Evolutionary conservation across 2,888 invertebrate genomes (phyloP).

Genomic region (Polia nebulosa): DNA sequence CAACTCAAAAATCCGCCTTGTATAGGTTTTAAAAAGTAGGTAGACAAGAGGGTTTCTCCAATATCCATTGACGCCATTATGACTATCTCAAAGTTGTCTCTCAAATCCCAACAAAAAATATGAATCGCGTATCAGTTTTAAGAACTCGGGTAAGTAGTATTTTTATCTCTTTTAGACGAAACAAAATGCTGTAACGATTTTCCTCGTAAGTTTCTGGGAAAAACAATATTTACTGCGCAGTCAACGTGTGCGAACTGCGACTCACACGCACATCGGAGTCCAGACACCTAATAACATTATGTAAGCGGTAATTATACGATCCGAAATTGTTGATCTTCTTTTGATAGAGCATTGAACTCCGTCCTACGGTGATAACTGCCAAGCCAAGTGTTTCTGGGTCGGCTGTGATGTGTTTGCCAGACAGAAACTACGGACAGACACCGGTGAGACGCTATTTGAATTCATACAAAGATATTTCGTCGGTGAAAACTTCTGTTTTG

Average conservation of each 20-base stretch:
- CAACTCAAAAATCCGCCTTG: too few relatives aligned
- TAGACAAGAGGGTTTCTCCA: background rate
- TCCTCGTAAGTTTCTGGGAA: constrained; percentile 39
- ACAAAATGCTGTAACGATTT: constrained; percentile 23
- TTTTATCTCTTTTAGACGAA: constrained; percentile 27
- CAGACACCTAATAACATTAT: constrained; percentile 58
- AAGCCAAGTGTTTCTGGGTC: constrained; percentile 73
- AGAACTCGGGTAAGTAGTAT: constrained; percentile 6
- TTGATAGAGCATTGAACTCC: constrained; percentile 71
- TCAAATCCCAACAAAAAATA: background rate
- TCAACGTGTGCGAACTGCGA: constrained; percentile 14
- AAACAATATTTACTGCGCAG: constrained; percentile 27
- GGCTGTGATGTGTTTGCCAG: constrained; percentile 64
- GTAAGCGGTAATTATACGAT: constrained; percentile 60
- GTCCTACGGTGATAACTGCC: constrained; percentile 61
- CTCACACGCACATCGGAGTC: constrained; percentile 29
- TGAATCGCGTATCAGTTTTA: background rate
- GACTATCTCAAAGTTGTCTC: background rate
- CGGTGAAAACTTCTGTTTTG: constrained; percentile 18
- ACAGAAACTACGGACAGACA: constrained; percentile 53
- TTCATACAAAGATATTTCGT: constrained; percentile 49
- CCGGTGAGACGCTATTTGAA: constrained; percentile 46
- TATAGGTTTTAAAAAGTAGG: background rate
- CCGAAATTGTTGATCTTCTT: constrained; percentile 63
- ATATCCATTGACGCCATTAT: background rate